phyloP scores from a whole-genome alignment of 2,888 invertebrate species.

The Xylota segnis region DNA sequence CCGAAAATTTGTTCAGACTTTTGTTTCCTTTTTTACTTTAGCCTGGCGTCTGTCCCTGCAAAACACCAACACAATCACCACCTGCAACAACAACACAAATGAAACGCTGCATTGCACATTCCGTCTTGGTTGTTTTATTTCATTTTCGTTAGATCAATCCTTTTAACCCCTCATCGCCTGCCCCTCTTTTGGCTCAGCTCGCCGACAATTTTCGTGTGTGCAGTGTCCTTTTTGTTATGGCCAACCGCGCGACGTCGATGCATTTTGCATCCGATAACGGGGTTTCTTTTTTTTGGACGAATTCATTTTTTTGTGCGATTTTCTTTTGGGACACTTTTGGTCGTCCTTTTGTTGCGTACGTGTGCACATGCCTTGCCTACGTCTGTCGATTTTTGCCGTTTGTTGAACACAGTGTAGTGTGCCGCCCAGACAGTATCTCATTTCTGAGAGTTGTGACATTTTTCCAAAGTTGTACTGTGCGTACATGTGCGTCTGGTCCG shows the following conservation, averaged over 20 bases:
- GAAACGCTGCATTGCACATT: slow-evolving; percentile 62
- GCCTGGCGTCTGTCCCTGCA: slow-evolving; percentile 42
- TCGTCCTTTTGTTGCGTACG: slow-evolving; percentile 53
- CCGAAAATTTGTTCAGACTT: slow-evolving; percentile 66
- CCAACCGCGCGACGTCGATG: slow-evolving; percentile 59
- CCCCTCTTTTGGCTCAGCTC: background rate
- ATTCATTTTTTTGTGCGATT: slow-evolving; percentile 41
- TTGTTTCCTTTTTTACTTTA: slow-evolving; percentile 31
- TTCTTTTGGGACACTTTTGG: slow-evolving; percentile 63
- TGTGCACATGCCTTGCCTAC: background rate
- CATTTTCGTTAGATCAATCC: slow-evolving; percentile 66
- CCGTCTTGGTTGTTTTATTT: slow-evolving; percentile 56
- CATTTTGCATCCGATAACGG: slow-evolving; percentile 59
- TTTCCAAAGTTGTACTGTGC: slow-evolving; percentile 47
- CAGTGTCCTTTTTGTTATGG: slow-evolving; percentile 52
- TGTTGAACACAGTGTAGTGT: slow-evolving; percentile 1
- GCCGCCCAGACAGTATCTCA: slow-evolving; percentile 45
- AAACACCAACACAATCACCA: slow-evolving; percentile 9
- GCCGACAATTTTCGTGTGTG: slow-evolving; percentile 7
- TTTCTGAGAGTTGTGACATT: slow-evolving; percentile 55
- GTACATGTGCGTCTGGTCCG: slow-evolving; percentile 64
- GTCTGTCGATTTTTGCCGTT: slow-evolving; percentile 45
- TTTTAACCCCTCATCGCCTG: slow-evolving; percentile 8
- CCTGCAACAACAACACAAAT: slow-evolving; percentile 32
- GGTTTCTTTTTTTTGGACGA: slow-evolving; percentile 13